A percentile compares a stretch with the other conserved stretches of the same genome.
These are phyloP conservation scores for Prorops nasuta DNA, from an alignment of 1,140 invertebrate genomes.

Conservation along the genomic window DNA sequence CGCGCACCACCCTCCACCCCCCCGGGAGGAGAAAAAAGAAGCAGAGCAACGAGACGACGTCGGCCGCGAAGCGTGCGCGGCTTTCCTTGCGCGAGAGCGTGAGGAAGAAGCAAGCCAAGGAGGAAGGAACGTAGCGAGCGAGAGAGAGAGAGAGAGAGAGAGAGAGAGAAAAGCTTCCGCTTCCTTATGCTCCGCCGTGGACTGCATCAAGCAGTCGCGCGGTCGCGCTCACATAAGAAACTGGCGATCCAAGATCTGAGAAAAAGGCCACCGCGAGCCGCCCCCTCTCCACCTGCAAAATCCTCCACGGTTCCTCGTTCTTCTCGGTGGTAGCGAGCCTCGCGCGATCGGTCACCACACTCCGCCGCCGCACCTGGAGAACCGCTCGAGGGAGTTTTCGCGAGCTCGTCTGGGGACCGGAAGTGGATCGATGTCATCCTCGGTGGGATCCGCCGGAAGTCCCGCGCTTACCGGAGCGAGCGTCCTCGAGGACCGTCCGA, in stretches of 20 bases:
- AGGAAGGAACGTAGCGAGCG: conserved; percentile 1
- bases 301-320: too few species aligned
- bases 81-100: conserved; percentile 38
- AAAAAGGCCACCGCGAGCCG: too few species aligned
- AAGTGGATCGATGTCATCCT: too few species aligned
- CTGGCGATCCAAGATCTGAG: conserved; percentile 35
- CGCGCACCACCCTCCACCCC: conserved; percentile 12
- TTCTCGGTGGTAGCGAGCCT: too few species aligned
- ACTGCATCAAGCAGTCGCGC: conserved; percentile 57
- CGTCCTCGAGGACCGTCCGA: too few species aligned
- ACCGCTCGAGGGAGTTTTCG: too few species aligned
- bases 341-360: too few species aligned
- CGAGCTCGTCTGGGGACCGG: too few species aligned
- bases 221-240: conserved; percentile 55
- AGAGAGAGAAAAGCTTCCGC: conserved; percentile 47
- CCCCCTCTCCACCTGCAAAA: too few species aligned
- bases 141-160: conserved; percentile 19
- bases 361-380: too few species aligned
- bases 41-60: conserved; percentile 26
- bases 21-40: conserved; percentile 17
- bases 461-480: too few species aligned
- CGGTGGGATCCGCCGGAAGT: too few species aligned
- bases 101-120: conserved; percentile 7
- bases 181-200: conserved; percentile 55
- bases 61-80: conserved; percentile 53